Evolutionary conservation across 2,888 invertebrate species (phyloP), one percentile per base, ranked within the genome.

Genomic region (Pristionchus fissidentatus): DNA sequence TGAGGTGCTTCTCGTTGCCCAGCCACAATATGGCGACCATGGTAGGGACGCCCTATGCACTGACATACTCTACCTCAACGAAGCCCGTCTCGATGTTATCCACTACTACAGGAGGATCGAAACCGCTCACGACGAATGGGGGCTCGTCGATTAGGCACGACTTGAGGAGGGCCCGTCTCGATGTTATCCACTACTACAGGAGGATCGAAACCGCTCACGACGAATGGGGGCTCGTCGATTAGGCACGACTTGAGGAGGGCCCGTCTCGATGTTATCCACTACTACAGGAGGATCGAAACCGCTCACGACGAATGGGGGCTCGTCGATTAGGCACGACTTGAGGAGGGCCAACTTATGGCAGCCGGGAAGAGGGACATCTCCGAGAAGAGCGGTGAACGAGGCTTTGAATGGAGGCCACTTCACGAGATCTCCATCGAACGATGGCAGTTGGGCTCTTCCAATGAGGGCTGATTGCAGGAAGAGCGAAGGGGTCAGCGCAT

Each of bases 381-480:
- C 73, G 29, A 73, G 73, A 0, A 73, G 73, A 19, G 73, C 73
- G 1, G 29, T 7, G 46, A 73, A 73, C 1, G 43, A 41, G 3
- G 73, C 43, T 29, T 73, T 73, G 73, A 73, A 73, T 22, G 73
- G 29, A 13, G 73, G 73, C 73, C 73, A 73, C 19, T 73, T 43
- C 10, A 22, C 13, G 15, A 73, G 1, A 7, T 73, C 73, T n/a
- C 73, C 73, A 1, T 73, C 46, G 73, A 73, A 73, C 3, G 73
- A 73, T 3, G 73, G 73, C 15, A 73, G 13, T 10, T 73, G 73
- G 4, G 73, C 73, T 73, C 73, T 73, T 3, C 73, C 19, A 26
- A 46, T 15, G 26, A 73, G 29, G 0, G 73, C 46, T 4, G 73
- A 73, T 7, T 73, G 73, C 13, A 73, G 73, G 29, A 73, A 73